Base-by-base conservation (phyloP, 2,113 vertebrate species). In the Zosterops hypoxanthus region DNA sequence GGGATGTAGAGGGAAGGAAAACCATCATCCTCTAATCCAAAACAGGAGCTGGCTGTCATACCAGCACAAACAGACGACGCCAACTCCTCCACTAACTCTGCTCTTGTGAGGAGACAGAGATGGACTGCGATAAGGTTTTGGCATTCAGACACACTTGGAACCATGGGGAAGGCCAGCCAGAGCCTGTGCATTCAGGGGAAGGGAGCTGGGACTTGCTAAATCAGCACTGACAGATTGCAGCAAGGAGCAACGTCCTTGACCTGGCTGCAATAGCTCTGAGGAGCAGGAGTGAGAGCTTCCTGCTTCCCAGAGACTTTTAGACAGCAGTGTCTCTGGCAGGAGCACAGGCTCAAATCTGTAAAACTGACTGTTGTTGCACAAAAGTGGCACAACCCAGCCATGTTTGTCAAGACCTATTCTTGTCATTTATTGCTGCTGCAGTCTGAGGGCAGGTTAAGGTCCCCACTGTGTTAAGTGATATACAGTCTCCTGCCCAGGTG, bases 11-110 rank as follows among this genome's bases (percentile, higher is more conserved):
- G 29, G 63, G 63, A 90, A 44, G 60, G 80, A 81, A 90, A 92
- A 42, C 17, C 29, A 63, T 57, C 59, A 70, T 57, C 16, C 49
- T 57, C 25, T 91, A 65, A 68, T 95, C 89, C 93, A 92, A 19
- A 93, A 95, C 91, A 89, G 93, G 92, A 95, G 93, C 91, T 82
- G 81, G 49, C 84, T 92, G 61, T 94, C 93, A 91, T 70, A 84
- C 39, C 84, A 87, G 78, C 59, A 47, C 88, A 82, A 60, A 81
- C 44, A 88, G 88, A 73, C 76, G 63, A 90, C 0, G 5, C 82
- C 72, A 88, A 63, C 63, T 94, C 73, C 82, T 89, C 84, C 80
- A 22, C 77, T 72, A 19, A 36, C 70, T 83, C 72, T 19, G 31
- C 56, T 89, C 91, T 82, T 87, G 69, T 1, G 1, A 87, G 86